A percentile compares a stretch with the other conserved stretches of the same genome.
Evolutionary conservation across 2,888 invertebrate genomes (phyloP).

Genomic region (Lasioglossum morio): DNA sequence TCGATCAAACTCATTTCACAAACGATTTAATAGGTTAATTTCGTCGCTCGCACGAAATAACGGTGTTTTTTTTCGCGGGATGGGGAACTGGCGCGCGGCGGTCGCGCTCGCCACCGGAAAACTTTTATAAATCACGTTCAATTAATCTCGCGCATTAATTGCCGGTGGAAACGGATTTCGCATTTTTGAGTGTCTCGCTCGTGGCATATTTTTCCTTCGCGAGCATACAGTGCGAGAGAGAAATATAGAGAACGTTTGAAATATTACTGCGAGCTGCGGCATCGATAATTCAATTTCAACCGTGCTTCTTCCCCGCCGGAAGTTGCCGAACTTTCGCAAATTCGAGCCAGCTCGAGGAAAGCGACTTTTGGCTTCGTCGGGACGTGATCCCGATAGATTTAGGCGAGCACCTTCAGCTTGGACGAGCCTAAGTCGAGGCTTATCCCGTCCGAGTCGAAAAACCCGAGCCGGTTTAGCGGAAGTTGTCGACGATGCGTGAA

Average conservation of each 20-base stretch:
- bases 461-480: not conserved
- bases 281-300: constrained; percentile 51
- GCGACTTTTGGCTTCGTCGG: not conserved
- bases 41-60: constrained; percentile 12
- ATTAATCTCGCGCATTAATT: constrained; percentile 55
- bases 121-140: constrained; percentile 54
- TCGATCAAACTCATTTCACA: constrained; percentile 59
- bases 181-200: constrained; percentile 20
- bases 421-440: not conserved
- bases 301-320: constrained; percentile 22
- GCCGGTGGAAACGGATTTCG: constrained; percentile 33
- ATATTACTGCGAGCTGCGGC: constrained; percentile 21
- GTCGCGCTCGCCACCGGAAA: not conserved
- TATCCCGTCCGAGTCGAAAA: not conserved
- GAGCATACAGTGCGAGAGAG: not conserved
- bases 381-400: constrained; percentile 11
- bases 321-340: constrained; percentile 25
- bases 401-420: not conserved
- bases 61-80: not conserved
- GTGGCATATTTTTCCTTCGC: constrained; percentile 17
- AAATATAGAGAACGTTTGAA: constrained; percentile 18
- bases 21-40: constrained; percentile 58
- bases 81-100: not conserved
- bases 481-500: not conserved
- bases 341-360: constrained; percentile 8